Percentiles rank a stretch among this genome's conserved stretches.
Evolutionary conservation across 2,888 invertebrate species (phyloP).

Genomic region (Dynastes maya): DNA sequence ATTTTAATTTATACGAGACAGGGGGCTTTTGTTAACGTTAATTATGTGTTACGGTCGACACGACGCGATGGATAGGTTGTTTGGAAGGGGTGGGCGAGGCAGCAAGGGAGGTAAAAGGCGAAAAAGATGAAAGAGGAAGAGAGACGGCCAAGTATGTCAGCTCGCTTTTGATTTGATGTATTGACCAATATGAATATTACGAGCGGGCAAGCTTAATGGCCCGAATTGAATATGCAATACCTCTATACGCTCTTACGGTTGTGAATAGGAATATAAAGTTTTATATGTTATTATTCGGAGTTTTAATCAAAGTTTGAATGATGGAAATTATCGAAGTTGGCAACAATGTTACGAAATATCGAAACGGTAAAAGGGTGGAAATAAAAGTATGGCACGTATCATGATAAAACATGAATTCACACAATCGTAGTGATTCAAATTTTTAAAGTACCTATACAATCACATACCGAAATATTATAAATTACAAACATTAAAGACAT

Average conservation of each 20-base stretch:
- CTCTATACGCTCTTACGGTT: no score
- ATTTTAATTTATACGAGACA: conserved; percentile 64
- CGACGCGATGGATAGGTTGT: conserved; percentile 26
- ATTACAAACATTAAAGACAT: no score
- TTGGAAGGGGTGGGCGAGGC: neutral
- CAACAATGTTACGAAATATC: neutral
- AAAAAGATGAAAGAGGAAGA: conserved; percentile 7
- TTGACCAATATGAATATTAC: conserved; percentile 43
- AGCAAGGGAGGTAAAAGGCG: neutral
- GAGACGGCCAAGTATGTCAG: conserved; percentile 12
- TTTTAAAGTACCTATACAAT: no score
- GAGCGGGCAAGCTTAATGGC: conserved; percentile 22
- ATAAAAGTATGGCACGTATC: no score
- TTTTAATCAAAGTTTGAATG: neutral
- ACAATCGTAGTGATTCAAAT: no score
- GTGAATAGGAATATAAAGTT: neutral
- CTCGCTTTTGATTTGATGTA: conserved; percentile 43
- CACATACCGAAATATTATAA: no score
- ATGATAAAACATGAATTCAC: no score
- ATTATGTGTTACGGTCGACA: conserved; percentile 49
- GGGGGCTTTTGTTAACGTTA: conserved; percentile 53
- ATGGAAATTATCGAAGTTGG: conserved; percentile 9
- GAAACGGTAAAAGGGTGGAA: neutral
- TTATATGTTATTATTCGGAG: neutral
- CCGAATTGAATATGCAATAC: conserved; percentile 16